These are phyloP conservation scores for Halcyon leucocephala DNA, from an alignment of 2,797 vertebrate genomes.

Conservation along the genomic window DNA sequence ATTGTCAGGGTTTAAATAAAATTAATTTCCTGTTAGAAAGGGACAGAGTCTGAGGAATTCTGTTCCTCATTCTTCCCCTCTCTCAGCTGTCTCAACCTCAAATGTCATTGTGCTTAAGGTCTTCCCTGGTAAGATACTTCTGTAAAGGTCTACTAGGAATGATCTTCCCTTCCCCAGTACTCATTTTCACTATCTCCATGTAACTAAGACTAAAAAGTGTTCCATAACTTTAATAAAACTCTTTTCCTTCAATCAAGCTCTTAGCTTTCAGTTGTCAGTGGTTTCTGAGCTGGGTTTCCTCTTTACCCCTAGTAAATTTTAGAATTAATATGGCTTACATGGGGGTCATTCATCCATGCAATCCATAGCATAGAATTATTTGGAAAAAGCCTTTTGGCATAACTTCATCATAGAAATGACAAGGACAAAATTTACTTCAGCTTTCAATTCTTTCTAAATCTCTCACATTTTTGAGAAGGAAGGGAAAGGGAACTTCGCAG, in stretches of 20 bases:
- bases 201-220: not conserved
- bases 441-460: constrained; percentile 49
- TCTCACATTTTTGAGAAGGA: constrained; percentile 48
- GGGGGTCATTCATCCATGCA: constrained; percentile 21
- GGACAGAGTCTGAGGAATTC: not conserved
- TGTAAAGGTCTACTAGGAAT: not conserved
- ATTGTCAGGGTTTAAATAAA: not conserved
- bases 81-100: not conserved
- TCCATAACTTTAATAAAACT: constrained; percentile 54
- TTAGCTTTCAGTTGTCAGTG: constrained; percentile 11
- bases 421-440: constrained; percentile 59
- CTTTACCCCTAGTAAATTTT: constrained; percentile 35
- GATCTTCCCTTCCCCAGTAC: not conserved
- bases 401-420: constrained; percentile 60
- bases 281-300: constrained; percentile 43
- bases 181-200: not conserved
- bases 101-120: not conserved
- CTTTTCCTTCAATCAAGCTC: constrained; percentile 36
- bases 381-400: not conserved
- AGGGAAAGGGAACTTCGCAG: not conserved
- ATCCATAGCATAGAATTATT: constrained; percentile 34
- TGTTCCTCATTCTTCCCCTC: not conserved
- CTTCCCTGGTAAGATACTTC: not conserved
- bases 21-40: not conserved
- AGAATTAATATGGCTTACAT: constrained; percentile 46